phyloP scores from a whole-genome alignment of 2,888 invertebrate genomes.

The Epirrhoe tristata region DNA sequence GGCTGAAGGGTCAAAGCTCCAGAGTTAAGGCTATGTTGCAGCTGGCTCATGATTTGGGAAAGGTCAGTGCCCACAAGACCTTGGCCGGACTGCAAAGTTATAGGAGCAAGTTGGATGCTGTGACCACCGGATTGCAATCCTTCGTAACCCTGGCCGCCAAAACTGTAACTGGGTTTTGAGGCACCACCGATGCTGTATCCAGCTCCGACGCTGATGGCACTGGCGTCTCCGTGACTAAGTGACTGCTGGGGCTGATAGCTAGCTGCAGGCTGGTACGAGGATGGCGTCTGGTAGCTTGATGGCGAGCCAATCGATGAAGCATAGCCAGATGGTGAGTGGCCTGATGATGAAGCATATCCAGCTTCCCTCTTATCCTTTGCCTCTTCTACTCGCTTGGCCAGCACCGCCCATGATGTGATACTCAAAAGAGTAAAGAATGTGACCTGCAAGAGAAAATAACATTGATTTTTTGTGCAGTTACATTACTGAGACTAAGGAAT shows the following conservation, averaged over 20 bases:
- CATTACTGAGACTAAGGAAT: constrained; percentile 49
- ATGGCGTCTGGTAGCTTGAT: constrained; percentile 43
- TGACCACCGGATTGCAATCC: constrained; percentile 65
- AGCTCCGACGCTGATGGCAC: constrained; percentile 76
- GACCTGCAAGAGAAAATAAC: constrained; percentile 67
- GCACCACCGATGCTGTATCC: constrained; percentile 79
- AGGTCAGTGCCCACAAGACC: constrained; percentile 66
- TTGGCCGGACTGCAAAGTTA: constrained; percentile 68
- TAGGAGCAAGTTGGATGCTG: constrained; percentile 70
- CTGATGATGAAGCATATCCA: constrained; percentile 58
- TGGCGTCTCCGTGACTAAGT: constrained; percentile 70
- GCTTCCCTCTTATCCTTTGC: constrained; percentile 78
- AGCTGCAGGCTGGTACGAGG: constrained; percentile 39
- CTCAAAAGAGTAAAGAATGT: constrained; percentile 70
- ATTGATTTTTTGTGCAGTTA: constrained; percentile 13
- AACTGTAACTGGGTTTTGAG: constrained; percentile 64
- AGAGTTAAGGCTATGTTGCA: constrained; percentile 69
- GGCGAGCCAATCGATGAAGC: constrained; percentile 39
- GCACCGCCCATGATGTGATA: constrained; percentile 69
- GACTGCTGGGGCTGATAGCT: constrained; percentile 53
- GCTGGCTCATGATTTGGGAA: constrained; percentile 75
- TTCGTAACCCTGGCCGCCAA: constrained; percentile 64
- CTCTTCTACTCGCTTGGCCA: constrained; percentile 67
- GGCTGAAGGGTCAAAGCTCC: constrained; percentile 69
- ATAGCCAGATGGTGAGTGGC: constrained; percentile 29